Base-by-base conservation (phyloP, 2,113 vertebrate species). In the Cheirogaleus medius region DNA sequence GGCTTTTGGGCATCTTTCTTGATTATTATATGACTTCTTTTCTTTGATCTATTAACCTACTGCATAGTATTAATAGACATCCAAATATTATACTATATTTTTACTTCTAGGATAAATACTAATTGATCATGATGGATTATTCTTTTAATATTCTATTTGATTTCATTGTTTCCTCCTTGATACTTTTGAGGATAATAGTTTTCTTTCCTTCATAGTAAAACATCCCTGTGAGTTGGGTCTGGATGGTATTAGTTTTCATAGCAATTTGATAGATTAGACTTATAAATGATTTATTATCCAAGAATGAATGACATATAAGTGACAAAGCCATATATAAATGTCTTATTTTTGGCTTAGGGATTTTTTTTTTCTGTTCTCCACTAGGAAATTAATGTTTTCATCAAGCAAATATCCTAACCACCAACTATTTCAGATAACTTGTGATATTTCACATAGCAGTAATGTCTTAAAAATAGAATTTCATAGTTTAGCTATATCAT, bases 381-480 rank as follows among this genome's bases (percentile, higher is more conserved):
- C 58, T 77, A 78, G 63, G 44, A 86, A 81, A 74, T 71, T 49
- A 83, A 34, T 80, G 34, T 94, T 97, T 90, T 82, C 78, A 95
- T 91, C 80, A 91, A 91, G 80, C 32, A 97, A 88, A 49, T 86
- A 95, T 68, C 52, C 25, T 37, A 97, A 52, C 17, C 42, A 90
- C 29, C 82, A 89, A 86, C 52, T 89, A 68, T 76, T 96, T 94
- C 58, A 71, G 77, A 93, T 95, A 93, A 73, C 66, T 94, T 21
- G 73, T 0, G 82, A 14, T 94, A 86, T 63, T 97, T 95, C 78
- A 80, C 78, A 83, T 91, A 91, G 82, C 52, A 95, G 83, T 77
- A 76, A n/a, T 56, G 11, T 89, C 44, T 91, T 84, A 10, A 91
- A 95, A 97, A 71, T 17, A 93, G 34, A 27, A 78, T 81, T 86